phyloP scores from a whole-genome alignment of 2,797 vertebrate species.

The Notolepis coatsorum region DNA sequence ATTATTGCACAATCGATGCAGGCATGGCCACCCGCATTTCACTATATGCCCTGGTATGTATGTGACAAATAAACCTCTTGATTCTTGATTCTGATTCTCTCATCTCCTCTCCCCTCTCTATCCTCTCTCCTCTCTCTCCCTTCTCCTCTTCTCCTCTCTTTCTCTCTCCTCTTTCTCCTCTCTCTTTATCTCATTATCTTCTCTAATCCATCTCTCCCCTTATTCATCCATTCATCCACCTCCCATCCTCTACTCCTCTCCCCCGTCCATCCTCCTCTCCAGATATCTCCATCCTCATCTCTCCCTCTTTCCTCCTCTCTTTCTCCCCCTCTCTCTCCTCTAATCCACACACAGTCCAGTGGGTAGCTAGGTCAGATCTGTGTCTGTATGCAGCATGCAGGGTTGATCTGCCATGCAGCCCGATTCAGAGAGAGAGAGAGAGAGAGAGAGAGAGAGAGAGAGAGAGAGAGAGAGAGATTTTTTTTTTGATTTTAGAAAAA shows the following conservation, averaged over 20 bases:
- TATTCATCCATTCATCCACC: constrained; percentile 56
- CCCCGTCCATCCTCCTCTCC: constrained; percentile 38
- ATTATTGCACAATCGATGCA: too few species aligned
- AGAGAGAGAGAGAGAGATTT: too few species aligned
- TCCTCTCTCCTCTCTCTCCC: neutral
- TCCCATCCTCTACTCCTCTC: constrained; percentile 42
- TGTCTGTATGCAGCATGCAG: constrained; percentile 70
- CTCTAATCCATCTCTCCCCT: constrained; percentile 29
- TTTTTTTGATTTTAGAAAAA: too few species aligned
- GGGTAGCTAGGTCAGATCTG: constrained; percentile 82
- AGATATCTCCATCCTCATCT: constrained; percentile 58
- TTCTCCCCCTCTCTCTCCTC: constrained; percentile 37
- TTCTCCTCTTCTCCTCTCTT: constrained; percentile 25
- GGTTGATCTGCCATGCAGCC: constrained; percentile 68
- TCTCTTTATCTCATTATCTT: constrained; percentile 10
- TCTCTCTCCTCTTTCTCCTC: constrained; percentile 48
- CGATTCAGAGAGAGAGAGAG: constrained; percentile 54
- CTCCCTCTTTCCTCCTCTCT: constrained; percentile 30
- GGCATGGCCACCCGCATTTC: too few species aligned
- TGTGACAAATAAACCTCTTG: too few species aligned
- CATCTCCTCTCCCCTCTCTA: neutral
- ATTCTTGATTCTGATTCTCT: too few species aligned
- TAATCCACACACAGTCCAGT: constrained; percentile 76
- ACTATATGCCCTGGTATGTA: too few species aligned
- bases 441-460: too few species aligned